phyloP scores from a whole-genome alignment of 1,140 invertebrate species.

The Leucophenga varia region DNA sequence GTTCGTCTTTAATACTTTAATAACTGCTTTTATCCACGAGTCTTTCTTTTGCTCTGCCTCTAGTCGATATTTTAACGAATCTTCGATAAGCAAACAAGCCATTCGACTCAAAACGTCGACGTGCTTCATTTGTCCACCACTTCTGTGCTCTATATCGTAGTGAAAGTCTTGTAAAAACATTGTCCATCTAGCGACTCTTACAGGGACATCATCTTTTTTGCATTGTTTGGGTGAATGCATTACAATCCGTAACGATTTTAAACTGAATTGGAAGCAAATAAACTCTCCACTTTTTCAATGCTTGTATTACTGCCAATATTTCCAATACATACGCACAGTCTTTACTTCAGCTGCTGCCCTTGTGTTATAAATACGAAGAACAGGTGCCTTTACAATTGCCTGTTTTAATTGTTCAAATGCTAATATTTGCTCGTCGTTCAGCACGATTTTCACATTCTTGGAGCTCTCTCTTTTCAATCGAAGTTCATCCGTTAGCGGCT shows the following conservation, averaged over 20 bases:
- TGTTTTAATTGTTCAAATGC: background rate
- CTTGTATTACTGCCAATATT: constrained; percentile 24
- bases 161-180: constrained; percentile 24
- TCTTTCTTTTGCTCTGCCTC: constrained; percentile 1
- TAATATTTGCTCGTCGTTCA: background rate
- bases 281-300: constrained; percentile 24
- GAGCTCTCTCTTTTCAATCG: too few relatives aligned
- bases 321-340: constrained; percentile 35
- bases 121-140: constrained; percentile 24
- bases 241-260: constrained; percentile 22
- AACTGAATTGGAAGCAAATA: constrained; percentile 4
- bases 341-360: constrained; percentile 20
- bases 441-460: too few relatives aligned
- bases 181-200: too few relatives aligned
- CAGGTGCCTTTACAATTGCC: constrained; percentile 19
- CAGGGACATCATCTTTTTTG: too few relatives aligned
- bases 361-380: constrained; percentile 35
- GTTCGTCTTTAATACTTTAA: background rate
- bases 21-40: background rate
- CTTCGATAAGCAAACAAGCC: constrained; percentile 8
- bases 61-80: background rate
- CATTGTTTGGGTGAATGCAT: too few relatives aligned
- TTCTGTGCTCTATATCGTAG: constrained; percentile 22
- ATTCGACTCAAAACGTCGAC: constrained; percentile 27
- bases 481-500: background rate